phyloP scores from a whole-genome alignment of 30 jellyfish, hydroid and myxozoan species.

The Hydractinia echinata region DNA sequence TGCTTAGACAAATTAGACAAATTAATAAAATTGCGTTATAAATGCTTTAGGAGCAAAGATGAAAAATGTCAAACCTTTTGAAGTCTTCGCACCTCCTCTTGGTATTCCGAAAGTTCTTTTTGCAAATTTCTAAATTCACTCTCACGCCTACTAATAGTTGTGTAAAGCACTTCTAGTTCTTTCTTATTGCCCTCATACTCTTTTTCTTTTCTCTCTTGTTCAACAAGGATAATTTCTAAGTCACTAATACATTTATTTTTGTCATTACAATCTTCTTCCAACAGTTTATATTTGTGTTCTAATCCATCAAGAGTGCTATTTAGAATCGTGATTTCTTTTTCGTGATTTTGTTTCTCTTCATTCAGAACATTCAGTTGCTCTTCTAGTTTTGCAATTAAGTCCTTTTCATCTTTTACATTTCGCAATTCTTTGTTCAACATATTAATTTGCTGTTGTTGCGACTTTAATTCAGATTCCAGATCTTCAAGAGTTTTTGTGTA shows the following conservation, averaged over 20 bases:
- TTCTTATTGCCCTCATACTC: constrained; percentile 18
- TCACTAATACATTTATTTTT: constrained; percentile 22
- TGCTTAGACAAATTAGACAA: neutral
- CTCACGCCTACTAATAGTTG: constrained; percentile 21
- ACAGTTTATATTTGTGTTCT: constrained; percentile 14
- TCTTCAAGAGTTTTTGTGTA: constrained; percentile 21
- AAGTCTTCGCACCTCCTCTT: neutral
- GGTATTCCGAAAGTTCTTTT: constrained; percentile 2
- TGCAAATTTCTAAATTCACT: neutral
- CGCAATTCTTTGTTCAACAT: neutral
- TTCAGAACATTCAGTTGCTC: constrained; percentile 12
- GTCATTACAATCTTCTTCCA: constrained; percentile 25
- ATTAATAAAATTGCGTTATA: neutral
- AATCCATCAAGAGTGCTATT: neutral
- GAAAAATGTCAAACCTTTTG: neutral
- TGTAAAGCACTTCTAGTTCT: neutral
- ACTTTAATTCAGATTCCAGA: constrained; percentile 20
- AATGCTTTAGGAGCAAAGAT: too few species aligned
- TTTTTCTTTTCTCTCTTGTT: constrained; percentile 13
- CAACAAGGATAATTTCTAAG: constrained; percentile 25
- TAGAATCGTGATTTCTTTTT: constrained; percentile 9
- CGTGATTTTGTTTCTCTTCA: constrained; percentile 22
- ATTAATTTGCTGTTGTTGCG: constrained; percentile 18
- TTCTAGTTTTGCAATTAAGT: constrained; percentile 17
- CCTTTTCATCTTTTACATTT: constrained; percentile 13